Percentiles rank a stretch among this genome's conserved stretches.
phyloP scores from a whole-genome alignment of 1,140 invertebrate species.

The Drosophila micromelanica region DNA sequence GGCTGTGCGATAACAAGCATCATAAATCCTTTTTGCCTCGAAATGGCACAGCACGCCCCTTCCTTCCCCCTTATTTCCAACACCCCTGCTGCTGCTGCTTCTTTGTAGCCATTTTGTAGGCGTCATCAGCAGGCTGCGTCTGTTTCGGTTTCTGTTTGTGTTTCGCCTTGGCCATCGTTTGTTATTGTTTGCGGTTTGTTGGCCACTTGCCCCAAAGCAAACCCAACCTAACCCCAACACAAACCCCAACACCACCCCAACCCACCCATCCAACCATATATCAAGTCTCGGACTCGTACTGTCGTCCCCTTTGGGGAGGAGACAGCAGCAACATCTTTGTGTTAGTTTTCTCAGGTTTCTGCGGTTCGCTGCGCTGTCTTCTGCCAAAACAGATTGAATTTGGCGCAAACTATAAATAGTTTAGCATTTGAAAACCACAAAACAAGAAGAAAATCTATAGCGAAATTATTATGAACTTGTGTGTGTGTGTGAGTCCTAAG shows the following conservation, averaged over 20 bases:
- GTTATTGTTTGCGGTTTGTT: conserved; percentile 82
- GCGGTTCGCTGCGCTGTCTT: conserved; percentile 41
- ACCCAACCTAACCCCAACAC: neutral
- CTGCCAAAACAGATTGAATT: conserved; percentile 37
- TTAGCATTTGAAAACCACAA: neutral
- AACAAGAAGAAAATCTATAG: neutral
- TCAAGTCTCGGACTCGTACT: conserved; percentile 34
- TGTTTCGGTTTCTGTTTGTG: conserved; percentile 59
- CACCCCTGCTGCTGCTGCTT: conserved; percentile 10
- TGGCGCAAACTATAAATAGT: conserved; percentile 29
- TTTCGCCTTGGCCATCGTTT: conserved; percentile 68
- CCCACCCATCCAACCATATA: conserved; percentile 28
- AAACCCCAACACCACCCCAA: neutral
- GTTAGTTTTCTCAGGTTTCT: conserved; percentile 43
- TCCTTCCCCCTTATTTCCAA: neutral
- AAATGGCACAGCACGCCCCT: conserved; percentile 64
- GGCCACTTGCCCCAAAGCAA: conserved; percentile 26
- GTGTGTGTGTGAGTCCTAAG: too few relatives aligned
- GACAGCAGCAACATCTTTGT: conserved; percentile 1
- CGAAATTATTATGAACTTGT: neutral
- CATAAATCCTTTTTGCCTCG: conserved; percentile 77
- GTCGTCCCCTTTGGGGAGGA: neutral
- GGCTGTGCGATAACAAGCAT: conserved; percentile 76
- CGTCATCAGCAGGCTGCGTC: conserved; percentile 53
- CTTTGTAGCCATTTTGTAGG: conserved; percentile 47